Percentiles rank a stretch among this genome's conserved stretches.
Conservation (phyloP, 2,797 vertebrate genomes). For the Synaphobranchus kaupii region DNA sequence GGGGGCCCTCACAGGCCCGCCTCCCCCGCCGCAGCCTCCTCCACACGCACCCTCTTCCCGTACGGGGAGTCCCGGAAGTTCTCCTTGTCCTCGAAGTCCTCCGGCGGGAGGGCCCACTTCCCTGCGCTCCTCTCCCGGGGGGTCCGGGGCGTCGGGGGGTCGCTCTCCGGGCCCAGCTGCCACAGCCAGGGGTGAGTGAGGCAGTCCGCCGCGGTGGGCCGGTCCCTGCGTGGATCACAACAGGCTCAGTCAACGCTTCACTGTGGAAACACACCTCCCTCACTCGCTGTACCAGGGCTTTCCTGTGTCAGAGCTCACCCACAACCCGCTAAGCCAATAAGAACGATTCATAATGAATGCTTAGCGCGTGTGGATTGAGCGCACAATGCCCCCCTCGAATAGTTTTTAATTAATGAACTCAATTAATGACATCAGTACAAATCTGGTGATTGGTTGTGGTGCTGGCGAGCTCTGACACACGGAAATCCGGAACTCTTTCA, state of each 20-base stretch:
- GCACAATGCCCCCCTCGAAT: neutral
- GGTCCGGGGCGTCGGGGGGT: constrained; percentile 55
- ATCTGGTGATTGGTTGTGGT: neutral
- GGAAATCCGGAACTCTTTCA: neutral
- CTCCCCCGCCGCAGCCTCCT: constrained; percentile 63
- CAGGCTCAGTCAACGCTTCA: neutral
- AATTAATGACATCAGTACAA: neutral
- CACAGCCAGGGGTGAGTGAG: constrained; percentile 91
- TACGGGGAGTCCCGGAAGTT: constrained; percentile 84
- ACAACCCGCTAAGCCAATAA: neutral
- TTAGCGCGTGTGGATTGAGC: neutral
- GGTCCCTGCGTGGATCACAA: constrained; percentile 71
- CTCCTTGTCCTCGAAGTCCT: constrained; percentile 88
- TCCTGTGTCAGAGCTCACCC: too few species aligned
- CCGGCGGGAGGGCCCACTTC: constrained; percentile 73
- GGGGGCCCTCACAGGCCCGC: constrained; percentile 57
- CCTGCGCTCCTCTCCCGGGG: constrained; percentile 70
- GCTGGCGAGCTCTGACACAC: neutral
- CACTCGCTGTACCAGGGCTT: too few species aligned
- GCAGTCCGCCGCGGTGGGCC: constrained; percentile 86
- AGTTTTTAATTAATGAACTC: too few species aligned
- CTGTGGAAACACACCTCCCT: too few species aligned
- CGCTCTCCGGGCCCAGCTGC: constrained; percentile 69
- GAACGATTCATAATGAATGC: neutral
- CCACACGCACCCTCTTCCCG: constrained; percentile 84